Percentiles rank a stretch among this genome's conserved stretches.
These are phyloP conservation scores for Parasteatoda tepidariorum DNA, from an alignment of 1,140 invertebrate species.

Conservation along the genomic window DNA sequence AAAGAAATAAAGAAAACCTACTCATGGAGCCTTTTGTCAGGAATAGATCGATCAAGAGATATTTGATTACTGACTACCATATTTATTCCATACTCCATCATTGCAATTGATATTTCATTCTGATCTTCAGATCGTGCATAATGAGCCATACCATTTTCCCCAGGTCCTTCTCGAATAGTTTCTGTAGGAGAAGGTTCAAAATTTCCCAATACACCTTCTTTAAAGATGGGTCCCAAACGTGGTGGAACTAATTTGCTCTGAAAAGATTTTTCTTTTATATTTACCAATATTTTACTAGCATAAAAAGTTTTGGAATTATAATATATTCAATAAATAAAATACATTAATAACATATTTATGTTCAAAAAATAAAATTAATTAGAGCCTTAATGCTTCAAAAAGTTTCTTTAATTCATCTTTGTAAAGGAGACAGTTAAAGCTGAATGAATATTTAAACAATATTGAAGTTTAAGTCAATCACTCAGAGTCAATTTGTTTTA, in stretches of 20 bases:
- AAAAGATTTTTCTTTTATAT: no score
- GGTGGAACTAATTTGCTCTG: not conserved
- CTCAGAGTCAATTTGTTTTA: no score
- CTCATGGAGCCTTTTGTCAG: slow-evolving; percentile 88
- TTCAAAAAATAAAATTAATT: not conserved
- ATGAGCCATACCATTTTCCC: slow-evolving; percentile 85
- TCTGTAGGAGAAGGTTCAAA: slow-evolving; percentile 72
- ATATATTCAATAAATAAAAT: not conserved
- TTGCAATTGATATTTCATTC: slow-evolving; percentile 81
- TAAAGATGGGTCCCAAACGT: slow-evolving; percentile 66
- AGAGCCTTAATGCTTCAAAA: not conserved
- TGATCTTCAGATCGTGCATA: slow-evolving; percentile 76
- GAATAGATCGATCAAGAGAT: slow-evolving; percentile 81
- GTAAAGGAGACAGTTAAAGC: no score
- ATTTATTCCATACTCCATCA: slow-evolving; percentile 95
- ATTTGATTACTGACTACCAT: slow-evolving; percentile 97
- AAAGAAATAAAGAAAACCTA: no score
- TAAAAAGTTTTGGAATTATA: not conserved
- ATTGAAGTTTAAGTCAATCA: no score
- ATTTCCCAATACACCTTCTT: slow-evolving; percentile 67
- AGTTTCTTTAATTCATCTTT: not conserved
- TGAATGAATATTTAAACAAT: no score
- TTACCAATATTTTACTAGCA: not conserved
- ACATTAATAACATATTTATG: not conserved
- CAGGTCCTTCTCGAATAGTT: slow-evolving; percentile 78